These are phyloP conservation scores for Norana najaformis DNA, from an alignment of 2,888 invertebrate genomes.

Conservation along the genomic window DNA sequence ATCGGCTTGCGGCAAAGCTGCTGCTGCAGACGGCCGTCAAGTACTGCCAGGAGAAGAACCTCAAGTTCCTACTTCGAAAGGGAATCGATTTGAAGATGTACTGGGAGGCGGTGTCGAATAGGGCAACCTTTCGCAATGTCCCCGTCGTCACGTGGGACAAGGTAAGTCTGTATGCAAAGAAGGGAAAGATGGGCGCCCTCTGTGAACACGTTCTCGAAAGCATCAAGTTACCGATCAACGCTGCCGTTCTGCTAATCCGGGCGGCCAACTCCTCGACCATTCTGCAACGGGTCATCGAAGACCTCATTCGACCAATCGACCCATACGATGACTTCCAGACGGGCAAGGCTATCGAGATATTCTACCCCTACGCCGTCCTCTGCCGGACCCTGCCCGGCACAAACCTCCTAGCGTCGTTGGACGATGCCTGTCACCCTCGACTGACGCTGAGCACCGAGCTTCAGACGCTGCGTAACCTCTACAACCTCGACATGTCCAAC, in stretches of 20 bases:
- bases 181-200: conserved; percentile 5
- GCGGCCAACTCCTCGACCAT: neutral
- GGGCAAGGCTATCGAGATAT: neutral
- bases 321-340: conserved; percentile 18
- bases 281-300: neutral
- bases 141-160: conserved; percentile 21
- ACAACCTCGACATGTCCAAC: neutral
- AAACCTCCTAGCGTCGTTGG: neutral
- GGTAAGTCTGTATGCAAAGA: neutral
- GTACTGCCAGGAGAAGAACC: conserved; percentile 17
- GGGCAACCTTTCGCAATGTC: neutral
- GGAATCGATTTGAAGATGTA: neutral
- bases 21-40: conserved; percentile 16
- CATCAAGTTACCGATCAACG: conserved; percentile 3
- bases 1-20: neutral
- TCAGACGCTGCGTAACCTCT: neutral
- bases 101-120: conserved; percentile 16
- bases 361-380: neutral
- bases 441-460: neutral
- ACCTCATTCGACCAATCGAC: conserved; percentile 20
- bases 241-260: neutral
- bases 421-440: neutral
- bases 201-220: conserved; percentile 16
- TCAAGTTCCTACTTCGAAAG: neutral
- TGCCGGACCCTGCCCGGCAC: neutral